These are phyloP conservation scores for Drosophila macrospina DNA, from an alignment of 2,888 invertebrate genomes.

Conservation along the genomic window DNA sequence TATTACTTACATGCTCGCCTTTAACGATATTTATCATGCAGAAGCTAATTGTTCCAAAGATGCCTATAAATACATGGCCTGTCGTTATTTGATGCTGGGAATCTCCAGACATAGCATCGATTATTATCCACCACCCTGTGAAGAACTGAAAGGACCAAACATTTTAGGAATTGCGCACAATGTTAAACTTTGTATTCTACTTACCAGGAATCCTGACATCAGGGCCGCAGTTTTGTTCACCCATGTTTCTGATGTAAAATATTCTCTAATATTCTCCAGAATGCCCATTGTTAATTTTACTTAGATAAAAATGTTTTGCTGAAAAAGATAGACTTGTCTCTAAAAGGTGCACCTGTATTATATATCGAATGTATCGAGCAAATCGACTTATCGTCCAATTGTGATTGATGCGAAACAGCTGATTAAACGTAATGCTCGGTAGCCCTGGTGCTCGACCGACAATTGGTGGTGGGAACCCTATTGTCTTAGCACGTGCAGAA, in stretches of 20 bases:
- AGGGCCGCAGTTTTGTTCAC: constrained; percentile 95
- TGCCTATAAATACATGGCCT: constrained; percentile 96
- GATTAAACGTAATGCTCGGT: neutral
- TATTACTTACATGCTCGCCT: constrained; percentile 91
- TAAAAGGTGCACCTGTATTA: constrained; percentile 14
- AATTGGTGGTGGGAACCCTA: constrained; percentile 15
- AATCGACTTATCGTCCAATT: constrained; percentile 4
- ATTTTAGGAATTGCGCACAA: constrained; percentile 23
- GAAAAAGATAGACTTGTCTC: constrained; percentile 34
- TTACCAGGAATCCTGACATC: constrained; percentile 94
- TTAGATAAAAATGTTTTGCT: constrained; percentile 23
- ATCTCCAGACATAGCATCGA: constrained; percentile 95
- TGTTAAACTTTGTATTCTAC: constrained; percentile 63
- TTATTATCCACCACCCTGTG: constrained; percentile 98
- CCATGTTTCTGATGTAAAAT: constrained; percentile 94
- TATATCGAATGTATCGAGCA: constrained; percentile 21
- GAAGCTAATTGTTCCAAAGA: constrained; percentile 96
- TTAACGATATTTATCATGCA: constrained; percentile 99
- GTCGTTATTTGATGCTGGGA: constrained; percentile 89
- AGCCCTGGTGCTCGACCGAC: neutral
- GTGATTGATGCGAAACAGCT: constrained; percentile 20
- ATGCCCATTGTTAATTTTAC: constrained; percentile 86
- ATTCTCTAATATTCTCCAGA: constrained; percentile 91
- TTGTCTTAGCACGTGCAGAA: constrained; percentile 43
- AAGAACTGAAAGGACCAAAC: constrained; percentile 90